phyloP scores from a whole-genome alignment of 1,140 invertebrate genomes.

The Tetramorium simillimum region DNA sequence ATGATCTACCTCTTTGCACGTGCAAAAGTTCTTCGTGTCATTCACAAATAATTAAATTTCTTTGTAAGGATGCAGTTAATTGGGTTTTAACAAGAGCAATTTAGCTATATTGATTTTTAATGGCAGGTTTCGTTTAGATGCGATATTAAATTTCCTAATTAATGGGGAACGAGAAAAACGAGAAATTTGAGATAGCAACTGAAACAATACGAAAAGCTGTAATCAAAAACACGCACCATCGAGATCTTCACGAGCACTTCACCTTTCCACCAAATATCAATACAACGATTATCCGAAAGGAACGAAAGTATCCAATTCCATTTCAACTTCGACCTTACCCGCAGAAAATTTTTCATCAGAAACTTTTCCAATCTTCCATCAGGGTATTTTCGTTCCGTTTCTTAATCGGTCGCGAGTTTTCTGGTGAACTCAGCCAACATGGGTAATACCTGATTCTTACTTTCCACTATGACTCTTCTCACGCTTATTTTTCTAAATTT shows the following conservation, averaged over 20 bases:
- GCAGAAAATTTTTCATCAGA: conserved; percentile 53
- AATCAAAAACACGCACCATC: conserved; percentile 1
- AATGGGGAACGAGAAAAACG: conserved; percentile 37
- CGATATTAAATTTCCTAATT: conserved; percentile 42
- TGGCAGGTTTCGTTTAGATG: conserved; percentile 13
- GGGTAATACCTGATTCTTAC: conserved; percentile 20
- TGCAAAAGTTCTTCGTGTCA: not conserved
- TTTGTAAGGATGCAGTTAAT: conserved; percentile 27
- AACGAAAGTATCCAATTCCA: conserved; percentile 46
- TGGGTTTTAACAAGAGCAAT: conserved; percentile 30
- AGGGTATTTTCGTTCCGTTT: conserved; percentile 50
- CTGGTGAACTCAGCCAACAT: conserved; percentile 27
- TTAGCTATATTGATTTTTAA: conserved; percentile 45
- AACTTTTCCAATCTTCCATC: conserved; percentile 59
- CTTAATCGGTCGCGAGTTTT: conserved; percentile 50
- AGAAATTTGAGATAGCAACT: not conserved
- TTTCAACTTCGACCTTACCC: conserved; percentile 47
- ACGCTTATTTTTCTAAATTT: conserved; percentile 28
- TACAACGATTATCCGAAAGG: conserved; percentile 45
- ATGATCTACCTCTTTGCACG: not conserved
- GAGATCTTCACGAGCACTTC: not conserved
- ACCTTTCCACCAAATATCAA: conserved; percentile 39
- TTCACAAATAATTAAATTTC: conserved; percentile 41
- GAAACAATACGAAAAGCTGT: conserved; percentile 1
- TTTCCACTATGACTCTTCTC: not conserved